Base-by-base conservation (phyloP, 1,140 invertebrate genomes). In the Drosophila ironensis region DNA sequence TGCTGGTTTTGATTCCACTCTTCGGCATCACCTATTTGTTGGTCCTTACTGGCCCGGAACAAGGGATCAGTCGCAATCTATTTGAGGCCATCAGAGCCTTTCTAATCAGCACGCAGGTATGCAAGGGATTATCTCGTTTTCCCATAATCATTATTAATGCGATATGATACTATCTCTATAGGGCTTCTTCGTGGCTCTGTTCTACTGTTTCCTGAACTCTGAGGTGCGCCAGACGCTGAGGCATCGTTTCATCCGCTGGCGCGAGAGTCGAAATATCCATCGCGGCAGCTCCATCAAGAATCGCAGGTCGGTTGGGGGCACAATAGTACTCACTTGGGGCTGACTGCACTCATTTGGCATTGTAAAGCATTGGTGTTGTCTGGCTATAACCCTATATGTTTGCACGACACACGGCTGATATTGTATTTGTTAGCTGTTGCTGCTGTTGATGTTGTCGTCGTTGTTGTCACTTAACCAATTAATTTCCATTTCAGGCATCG, bases 141-240 rank as follows among this genome's bases (percentile, higher is more conserved):
- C 4, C 8, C 0, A 1, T 3, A 25, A 16, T 12, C 6, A 14
- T 3, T 0, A 6, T 0, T 20, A 9, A 17, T 9, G 9, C 5
- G n/a, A 25, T 33, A 16, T 17, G 30, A 17, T 38, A 7, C 14
- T 12, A 42, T 5, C 8, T n/a, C 11, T 48, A 0, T 5, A 90
- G 89, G 97, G 96, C 37, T 94, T 97, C 77, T 94, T 94, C 25
- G 96, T 97, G 28, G 95, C 96, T 5, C 87, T 98, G 11, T 95
- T 97, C 88, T 98, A 97, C 90, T 97, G 97, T 90, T 98, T 98
- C 90, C 92, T 97, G 27, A 98, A 98, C 91, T 96, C 95, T 0
- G 97, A 98, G 91, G 97, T 98, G 7, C 94, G 96, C 37, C 95
- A 96, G 86, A 94, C 96, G 0, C 90, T 97, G 48, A 92, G 94